Evolutionary conservation across 1,140 invertebrate genomes (phyloP), one percentile per base, ranked within the genome.

Genomic region (Odontomachus brunneus): DNA sequence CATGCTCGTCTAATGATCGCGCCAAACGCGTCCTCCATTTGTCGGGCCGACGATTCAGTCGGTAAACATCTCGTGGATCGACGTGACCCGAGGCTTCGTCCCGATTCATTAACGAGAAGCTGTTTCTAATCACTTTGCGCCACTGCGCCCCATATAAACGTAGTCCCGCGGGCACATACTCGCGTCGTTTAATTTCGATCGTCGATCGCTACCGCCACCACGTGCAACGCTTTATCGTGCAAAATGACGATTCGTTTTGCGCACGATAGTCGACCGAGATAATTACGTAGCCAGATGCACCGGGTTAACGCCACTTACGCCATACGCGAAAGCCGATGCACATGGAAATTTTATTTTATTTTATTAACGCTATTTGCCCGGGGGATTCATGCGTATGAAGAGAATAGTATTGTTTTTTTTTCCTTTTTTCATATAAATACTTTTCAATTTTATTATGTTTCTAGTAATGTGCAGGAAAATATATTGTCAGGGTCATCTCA

Each of bases 1-100:
- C 5, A 33, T 88, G n/a, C n/a, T 88, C 81, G 85, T 88, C 71
- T 88, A 87, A 88, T 84, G 71, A 88, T 88, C 29, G 29, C 71
- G 72, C 22, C 65, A 87, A 88, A 84, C 60, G 65, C 60, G 15
- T 84, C 71, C 24, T 26, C 75, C 75, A 88, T 88, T 88, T 88
- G 75, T 81, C 71, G 69, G 22, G 29, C 9, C 17, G 57, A 59
- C 71, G 84, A 87, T 88, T 84, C 87, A 87, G 87, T 87, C 76
- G 65, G 17, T 22, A 83, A 48, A 74, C 63, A 71, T 53, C 57
- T 62, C 65, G 33, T 57, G 51, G 26, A 44, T 59, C 67, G 24
- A 26, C 26, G 44, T 55, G 48, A 51, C 74, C 80, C 53, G 48
- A 1, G 0, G 38, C n/a, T 48, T 72, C 59, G 11, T 87, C 67